These are phyloP conservation scores for Teinopalpus imperialis DNA, from an alignment of 2,888 invertebrate genomes.

Conservation along the genomic window DNA sequence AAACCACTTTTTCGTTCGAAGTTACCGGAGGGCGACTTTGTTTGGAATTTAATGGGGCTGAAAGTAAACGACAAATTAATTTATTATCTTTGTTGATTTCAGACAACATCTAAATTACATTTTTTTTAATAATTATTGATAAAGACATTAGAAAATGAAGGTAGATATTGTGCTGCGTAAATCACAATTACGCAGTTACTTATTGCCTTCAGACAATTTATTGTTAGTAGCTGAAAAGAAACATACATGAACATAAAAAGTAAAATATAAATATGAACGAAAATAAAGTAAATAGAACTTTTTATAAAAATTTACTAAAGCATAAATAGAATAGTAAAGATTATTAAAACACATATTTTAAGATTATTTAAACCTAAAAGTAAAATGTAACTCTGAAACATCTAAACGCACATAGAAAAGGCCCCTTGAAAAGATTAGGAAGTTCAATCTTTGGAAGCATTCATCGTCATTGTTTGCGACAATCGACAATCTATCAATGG, in stretches of 20 bases:
- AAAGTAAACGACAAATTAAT: slow-evolving; percentile 37
- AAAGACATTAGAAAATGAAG: too few relatives aligned
- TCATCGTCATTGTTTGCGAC: slow-evolving; percentile 63
- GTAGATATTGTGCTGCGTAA: background rate
- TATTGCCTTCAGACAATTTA: background rate
- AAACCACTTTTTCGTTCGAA: slow-evolving; percentile 22
- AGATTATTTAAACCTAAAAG: too few relatives aligned
- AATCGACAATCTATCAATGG: slow-evolving; percentile 60
- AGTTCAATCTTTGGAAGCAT: slow-evolving; percentile 61
- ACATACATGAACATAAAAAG: too few relatives aligned
- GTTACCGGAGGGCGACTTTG: slow-evolving; percentile 25
- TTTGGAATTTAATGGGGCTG: slow-evolving; percentile 32
- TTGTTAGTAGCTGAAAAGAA: background rate
- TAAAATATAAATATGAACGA: background rate
- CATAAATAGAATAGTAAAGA: too few relatives aligned
- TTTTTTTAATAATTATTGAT: too few relatives aligned
- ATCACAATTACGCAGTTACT: too few relatives aligned
- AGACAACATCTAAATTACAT: too few relatives aligned
- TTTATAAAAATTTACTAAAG: too few relatives aligned
- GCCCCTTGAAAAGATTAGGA: slow-evolving; percentile 38
- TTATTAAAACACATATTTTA: too few relatives aligned
- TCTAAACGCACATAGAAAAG: slow-evolving; percentile 27
- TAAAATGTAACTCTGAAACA: too few relatives aligned
- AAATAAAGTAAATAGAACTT: background rate
- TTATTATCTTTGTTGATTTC: slow-evolving; percentile 7